Evolutionary conservation across 1,140 invertebrate genomes (phyloP).

Genomic region (Dufourea novaeangliae): DNA sequence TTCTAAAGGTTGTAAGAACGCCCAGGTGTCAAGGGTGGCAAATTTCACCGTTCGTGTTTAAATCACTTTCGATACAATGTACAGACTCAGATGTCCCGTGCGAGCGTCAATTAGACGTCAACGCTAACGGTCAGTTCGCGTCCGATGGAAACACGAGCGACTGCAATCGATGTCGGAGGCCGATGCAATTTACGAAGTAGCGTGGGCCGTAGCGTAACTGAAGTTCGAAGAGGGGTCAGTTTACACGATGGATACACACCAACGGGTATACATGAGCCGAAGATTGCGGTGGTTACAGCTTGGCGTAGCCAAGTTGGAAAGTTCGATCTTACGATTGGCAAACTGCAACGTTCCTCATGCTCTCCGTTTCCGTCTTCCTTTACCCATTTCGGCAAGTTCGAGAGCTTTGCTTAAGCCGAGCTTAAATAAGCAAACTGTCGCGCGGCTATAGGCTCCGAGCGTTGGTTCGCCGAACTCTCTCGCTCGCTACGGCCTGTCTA

Average conservation of each 20-base stretch:
- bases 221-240: conserved; percentile 1
- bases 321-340: conserved; percentile 56
- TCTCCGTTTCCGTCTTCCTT: conserved; percentile 29
- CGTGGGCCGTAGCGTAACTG: neutral
- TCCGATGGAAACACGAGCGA: too few relatives aligned
- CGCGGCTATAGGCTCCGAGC: conserved; percentile 42
- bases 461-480: conserved; percentile 44
- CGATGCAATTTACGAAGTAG: neutral
- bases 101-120: too few relatives aligned
- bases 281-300: conserved; percentile 6
- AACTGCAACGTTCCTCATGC: conserved; percentile 16
- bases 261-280: neutral
- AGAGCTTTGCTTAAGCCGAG: conserved; percentile 68
- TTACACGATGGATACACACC: conserved; percentile 5
- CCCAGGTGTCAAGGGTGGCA: too few relatives aligned
- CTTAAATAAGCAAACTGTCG: conserved; percentile 71
- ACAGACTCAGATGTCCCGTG: too few relatives aligned
- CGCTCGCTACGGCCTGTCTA: conserved; percentile 38
- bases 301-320: conserved; percentile 21
- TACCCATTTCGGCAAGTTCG: conserved; percentile 40
- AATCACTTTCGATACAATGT: too few relatives aligned
- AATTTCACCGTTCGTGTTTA: too few relatives aligned
- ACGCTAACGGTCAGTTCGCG: too few relatives aligned
- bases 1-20: too few relatives aligned
- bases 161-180: neutral